Base-by-base conservation (phyloP, 2,888 invertebrate genomes). In the Amphiduros pacificus region DNA sequence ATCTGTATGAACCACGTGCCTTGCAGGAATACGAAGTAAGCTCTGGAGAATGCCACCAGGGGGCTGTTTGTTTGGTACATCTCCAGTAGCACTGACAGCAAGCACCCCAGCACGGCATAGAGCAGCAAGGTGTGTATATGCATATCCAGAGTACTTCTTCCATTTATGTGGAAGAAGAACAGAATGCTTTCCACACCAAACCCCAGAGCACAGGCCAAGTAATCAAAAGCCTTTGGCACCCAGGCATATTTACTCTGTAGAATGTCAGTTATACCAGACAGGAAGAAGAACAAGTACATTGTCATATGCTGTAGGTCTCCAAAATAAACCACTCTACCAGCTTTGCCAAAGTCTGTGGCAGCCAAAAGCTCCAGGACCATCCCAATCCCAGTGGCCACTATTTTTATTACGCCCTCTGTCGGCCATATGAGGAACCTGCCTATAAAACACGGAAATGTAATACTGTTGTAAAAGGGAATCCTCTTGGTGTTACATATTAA, bases 251-350 rank as follows among this genome's bases (percentile, higher is more conserved):
- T 80, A 65, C 78, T 72, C 11, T 74, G 60, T 2, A 82, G 67
- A 2, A 84, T 66, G 60, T 84, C 85, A 3, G 82, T 63, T 0
- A 83, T 68, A 5, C 83, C 84, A 52, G 77, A 78, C 24, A 84
- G 61, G 17, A 81, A 82, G 71, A 85, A 85, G 72, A 83, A 84
- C 71, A 81, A 79, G 71, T 82, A 85, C 84, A 85, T 85, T 26
- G 84, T 84, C 50, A 83, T 81, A 71, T 85, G 85, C 65, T 85
- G 85, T 22, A 77, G 81, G 73, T 84, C 84, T 5, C 79, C 78
- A 28, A 80, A 67, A 55, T 73, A 70, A 4, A 73, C 71, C 70
- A 83, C 81, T 26, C 71, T 60, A 1, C 76, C 77, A 40, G 71
- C 65, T 41, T 74, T 61, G 17, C 79, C 74, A 55, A 81, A 77